These are phyloP conservation scores for Furcifer pardalis DNA, from an alignment of 2,797 vertebrate species.

Conservation along the genomic window DNA sequence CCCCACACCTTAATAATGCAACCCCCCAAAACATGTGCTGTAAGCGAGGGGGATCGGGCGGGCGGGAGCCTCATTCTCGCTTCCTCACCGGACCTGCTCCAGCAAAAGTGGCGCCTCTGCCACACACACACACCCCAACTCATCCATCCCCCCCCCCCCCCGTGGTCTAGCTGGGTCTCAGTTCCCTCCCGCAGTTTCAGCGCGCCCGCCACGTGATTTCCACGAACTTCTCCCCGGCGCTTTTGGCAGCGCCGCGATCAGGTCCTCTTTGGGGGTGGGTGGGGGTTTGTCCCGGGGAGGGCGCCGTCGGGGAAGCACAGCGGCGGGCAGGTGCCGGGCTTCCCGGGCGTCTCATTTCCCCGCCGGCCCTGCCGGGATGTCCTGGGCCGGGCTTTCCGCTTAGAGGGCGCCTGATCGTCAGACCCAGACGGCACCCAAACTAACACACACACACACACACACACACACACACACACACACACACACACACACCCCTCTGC, in stretches of 20 bases:
- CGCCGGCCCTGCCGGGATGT: conserved; percentile 30
- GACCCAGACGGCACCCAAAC: neutral
- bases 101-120: no score
- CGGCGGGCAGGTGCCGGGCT: neutral
- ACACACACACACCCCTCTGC: neutral
- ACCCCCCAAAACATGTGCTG: neutral
- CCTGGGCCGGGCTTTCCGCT: neutral
- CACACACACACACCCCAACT: no score
- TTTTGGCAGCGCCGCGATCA: neutral
- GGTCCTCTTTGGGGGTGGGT: conserved; percentile 42
- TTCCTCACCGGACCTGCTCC: no score
- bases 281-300: neutral
- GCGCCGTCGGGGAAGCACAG: neutral
- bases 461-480: neutral
- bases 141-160: neutral
- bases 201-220: conserved; percentile 73
- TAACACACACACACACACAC: no score
- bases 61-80: no score
- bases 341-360: no score
- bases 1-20: neutral
- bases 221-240: conserved; percentile 44
- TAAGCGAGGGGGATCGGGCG: neutral
- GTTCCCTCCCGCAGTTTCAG: conserved; percentile 50
- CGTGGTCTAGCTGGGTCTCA: neutral
- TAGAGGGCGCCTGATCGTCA: neutral